Percentiles rank a stretch among this genome's conserved stretches.
Conservation (phyloP, 2,113 vertebrate genomes). For the Notarius quadriscutis region DNA sequence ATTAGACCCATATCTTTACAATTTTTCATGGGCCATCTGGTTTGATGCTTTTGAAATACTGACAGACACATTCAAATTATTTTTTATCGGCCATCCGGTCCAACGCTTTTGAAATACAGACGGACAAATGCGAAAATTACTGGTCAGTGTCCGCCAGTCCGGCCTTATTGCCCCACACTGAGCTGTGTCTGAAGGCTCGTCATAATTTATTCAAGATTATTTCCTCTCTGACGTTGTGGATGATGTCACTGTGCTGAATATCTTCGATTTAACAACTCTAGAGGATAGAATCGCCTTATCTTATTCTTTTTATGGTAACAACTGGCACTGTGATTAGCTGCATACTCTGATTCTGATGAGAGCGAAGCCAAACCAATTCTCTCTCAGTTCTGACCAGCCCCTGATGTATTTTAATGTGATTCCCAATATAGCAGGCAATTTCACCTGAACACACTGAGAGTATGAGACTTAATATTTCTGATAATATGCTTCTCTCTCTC, state of each 20-base stretch:
- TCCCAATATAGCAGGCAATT: slow-evolving; percentile 50
- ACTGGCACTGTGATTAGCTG: slow-evolving; percentile 45
- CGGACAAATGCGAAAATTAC: too few species aligned
- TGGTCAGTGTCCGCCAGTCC: too few species aligned
- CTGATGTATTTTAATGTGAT: slow-evolving; percentile 43
- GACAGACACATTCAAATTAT: too few species aligned
- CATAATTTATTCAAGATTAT: slow-evolving; percentile 43
- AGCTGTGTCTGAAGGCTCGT: slow-evolving; percentile 33
- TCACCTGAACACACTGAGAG: slow-evolving; percentile 36
- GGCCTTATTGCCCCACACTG: too few species aligned
- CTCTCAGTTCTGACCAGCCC: slow-evolving; percentile 38
- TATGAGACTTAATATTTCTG: slow-evolving; percentile 36
- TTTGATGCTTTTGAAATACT: too few species aligned
- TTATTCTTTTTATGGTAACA: slow-evolving; percentile 17
- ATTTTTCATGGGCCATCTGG: too few species aligned
- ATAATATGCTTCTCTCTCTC: slow-evolving; percentile 10
- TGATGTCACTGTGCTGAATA: slow-evolving; percentile 37
- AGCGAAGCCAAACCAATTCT: slow-evolving; percentile 48
- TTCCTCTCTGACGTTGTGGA: slow-evolving; percentile 10
- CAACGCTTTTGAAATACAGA: too few species aligned
- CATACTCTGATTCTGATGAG: slow-evolving; percentile 53
- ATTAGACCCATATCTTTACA: too few species aligned
- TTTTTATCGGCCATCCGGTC: too few species aligned
- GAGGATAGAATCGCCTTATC: slow-evolving; percentile 24
- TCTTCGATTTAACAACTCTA: slow-evolving; percentile 19